Evolutionary conservation across 2,113 vertebrate species (phyloP), one percentile per base, ranked within the genome.

Genomic region (Grallaria varia): DNA sequence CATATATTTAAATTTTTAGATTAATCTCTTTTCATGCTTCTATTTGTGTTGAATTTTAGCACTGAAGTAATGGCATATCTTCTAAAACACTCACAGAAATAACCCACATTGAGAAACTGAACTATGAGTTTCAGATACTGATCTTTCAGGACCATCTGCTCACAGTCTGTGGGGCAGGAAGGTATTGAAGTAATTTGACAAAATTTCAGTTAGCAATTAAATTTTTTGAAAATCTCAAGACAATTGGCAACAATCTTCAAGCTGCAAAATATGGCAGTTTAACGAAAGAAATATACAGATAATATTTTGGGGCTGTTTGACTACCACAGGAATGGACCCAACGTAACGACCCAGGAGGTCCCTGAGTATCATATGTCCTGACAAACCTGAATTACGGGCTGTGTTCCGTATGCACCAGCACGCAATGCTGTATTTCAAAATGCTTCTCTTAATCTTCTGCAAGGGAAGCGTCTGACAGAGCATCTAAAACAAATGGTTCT

Each of bases 401-500:
- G 59, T 85, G 63, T 35, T 96, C 77, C 3, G 23, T 76, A 84
- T 88, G 87, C 84, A 55, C 45, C 73, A 82, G 82, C 91, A 93
- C 86, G 79, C 63, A 47, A 80, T 39, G 81, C 58, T 76, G 59
- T 78, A 55, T 90, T 95, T 72, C 55, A 87, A 82, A 96, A 95
- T 42, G 67, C 66, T 88, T 72, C 62, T 64, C 25, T 40, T 94
- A 84, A 76, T 84, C 79, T 93, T 92, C 73, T 73, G 80, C 68
- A 79, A 74, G 52, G 71, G 30, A 92, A 79, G 84, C 2, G 14
- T 63, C 84, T 89, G 80, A 69, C 76, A 84, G 63, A 74, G 44
- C 44, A 75, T 74, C 63, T 52, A 85, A 96, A 94, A 64, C 68
- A 91, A 66, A 95, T 78, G 47, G 31, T 19, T 92, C 81, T 94